Base-by-base conservation (phyloP, 1,140 invertebrate genomes). In the Colletes gigas region DNA sequence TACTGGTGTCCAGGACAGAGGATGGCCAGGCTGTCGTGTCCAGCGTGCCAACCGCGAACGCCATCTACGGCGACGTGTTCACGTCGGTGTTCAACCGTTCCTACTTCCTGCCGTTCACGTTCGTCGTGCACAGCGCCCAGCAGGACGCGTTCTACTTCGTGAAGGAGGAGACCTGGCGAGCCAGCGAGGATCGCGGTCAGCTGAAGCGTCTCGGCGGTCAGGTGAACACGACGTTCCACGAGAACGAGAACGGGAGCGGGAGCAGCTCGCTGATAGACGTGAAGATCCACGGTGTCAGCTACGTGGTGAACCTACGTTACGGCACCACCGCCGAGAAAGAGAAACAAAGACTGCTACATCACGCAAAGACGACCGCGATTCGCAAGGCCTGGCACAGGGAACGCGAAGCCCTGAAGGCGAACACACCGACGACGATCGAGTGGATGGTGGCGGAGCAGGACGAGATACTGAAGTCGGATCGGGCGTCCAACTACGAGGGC, bases 61-160 rank as follows among this genome's bases (percentile, higher is more conserved):
- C 97, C 17, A 97, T 98, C 84, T 97, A 97, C 88, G 94, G 96
- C n/a, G 98, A 98, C 91, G 98, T 98, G 0, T 97, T 98, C 87
- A 98, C 97, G 0, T 97, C 97, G 3, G 97, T 99, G 0, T 97
- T 99, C 89, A 99, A 99, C 91, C 95, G 97, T 76, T 98, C 98
- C 0, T 96, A 96, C 88, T 95, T 98, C 83, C 93, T 99, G 60
- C 97, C 97, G 60, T 97, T 98, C 87, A 97, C 97, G 4, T 97
- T 98, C 87, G 96, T 98, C 3, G 96, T 98, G 14, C 97, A 98
- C 92, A 97, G 96, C 65, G 96, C 96, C 2, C 96, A 97, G 84
- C 97, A 98, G 90, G 98, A 99, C 89, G 96, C 97, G 14, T 98
- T 99, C 93, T 98, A 98, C 92, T 99, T 99, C 91, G 97, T 99